A percentile compares a stretch with the other conserved stretches of the same genome.
Evolutionary conservation across 1,140 invertebrate species (phyloP).

Genomic region (Hermetia illucens): DNA sequence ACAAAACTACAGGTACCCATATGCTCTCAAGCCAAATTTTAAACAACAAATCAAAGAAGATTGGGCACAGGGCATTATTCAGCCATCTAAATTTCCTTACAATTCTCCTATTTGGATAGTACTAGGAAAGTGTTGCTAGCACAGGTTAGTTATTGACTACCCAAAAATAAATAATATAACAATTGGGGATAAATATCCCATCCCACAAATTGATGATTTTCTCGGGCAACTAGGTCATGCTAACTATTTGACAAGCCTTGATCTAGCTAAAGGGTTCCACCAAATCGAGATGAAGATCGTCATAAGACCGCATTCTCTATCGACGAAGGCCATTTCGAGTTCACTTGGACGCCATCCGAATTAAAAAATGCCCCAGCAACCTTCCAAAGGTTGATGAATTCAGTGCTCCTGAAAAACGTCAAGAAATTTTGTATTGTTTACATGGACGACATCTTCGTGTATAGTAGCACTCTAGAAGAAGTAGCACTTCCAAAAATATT

Average conservation of each 20-base stretch:
- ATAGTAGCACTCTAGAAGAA: slow-evolving; percentile 17
- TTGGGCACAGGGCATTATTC: too few species aligned
- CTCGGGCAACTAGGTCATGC: slow-evolving; percentile 29
- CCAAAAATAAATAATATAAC: slow-evolving; percentile 19
- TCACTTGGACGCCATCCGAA: slow-evolving; percentile 27
- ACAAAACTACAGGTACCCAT: too few species aligned
- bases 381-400: slow-evolving; percentile 29
- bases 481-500: slow-evolving; percentile 19
- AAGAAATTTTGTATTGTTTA: slow-evolving; percentile 30
- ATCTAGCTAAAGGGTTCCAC: slow-evolving; percentile 33
- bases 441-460: slow-evolving; percentile 29
- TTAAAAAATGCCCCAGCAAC: slow-evolving; percentile 27
- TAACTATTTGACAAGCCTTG: slow-evolving; percentile 31
- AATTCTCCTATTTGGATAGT: too few species aligned
- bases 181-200: slow-evolving; percentile 31
- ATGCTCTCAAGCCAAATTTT: too few species aligned
- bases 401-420: slow-evolving; percentile 16
- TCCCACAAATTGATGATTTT: slow-evolving; percentile 33
- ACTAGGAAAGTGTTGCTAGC: too few species aligned
- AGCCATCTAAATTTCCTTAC: too few species aligned
- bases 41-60: too few species aligned
- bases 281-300: slow-evolving; percentile 30
- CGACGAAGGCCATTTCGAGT: slow-evolving; percentile 22
- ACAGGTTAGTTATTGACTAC: slow-evolving; percentile 20
- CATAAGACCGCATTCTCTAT: slow-evolving; percentile 33